Conservation (phyloP, 2,797 vertebrate genomes). For the Rhinatrema bivittatum region DNA sequence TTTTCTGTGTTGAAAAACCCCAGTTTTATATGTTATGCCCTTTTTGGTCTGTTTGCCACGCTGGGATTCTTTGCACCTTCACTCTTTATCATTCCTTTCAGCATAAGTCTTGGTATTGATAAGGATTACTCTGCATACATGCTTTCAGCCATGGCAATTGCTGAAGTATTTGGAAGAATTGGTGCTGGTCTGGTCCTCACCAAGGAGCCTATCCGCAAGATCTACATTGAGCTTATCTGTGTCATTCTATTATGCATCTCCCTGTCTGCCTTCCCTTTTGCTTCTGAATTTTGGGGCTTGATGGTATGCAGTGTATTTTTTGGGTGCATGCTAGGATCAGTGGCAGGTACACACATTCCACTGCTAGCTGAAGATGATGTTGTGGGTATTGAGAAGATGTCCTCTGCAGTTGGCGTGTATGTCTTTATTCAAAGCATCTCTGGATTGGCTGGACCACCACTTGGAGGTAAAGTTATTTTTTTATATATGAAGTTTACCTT, state of each 20-base stretch:
- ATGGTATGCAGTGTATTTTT: slow-evolving; percentile 76
- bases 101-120: slow-evolving; percentile 69
- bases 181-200: slow-evolving; percentile 74
- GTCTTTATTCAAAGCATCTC: slow-evolving; percentile 91
- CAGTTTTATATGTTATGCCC: slow-evolving; percentile 82
- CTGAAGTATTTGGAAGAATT: slow-evolving; percentile 80
- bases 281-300: slow-evolving; percentile 75
- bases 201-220: slow-evolving; percentile 61
- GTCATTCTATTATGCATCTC: slow-evolving; percentile 60
- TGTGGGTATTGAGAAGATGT: slow-evolving; percentile 84
- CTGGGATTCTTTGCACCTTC: slow-evolving; percentile 90
- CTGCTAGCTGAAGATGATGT: slow-evolving; percentile 90
- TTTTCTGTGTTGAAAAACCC: slow-evolving; percentile 78
- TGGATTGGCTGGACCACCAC: slow-evolving; percentile 86
- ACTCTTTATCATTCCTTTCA: slow-evolving; percentile 85
- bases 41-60: slow-evolving; percentile 91
- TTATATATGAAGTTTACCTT: rapidly evolving
- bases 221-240: slow-evolving; percentile 79
- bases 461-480: slow-evolving; percentile 70
- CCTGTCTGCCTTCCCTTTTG: slow-evolving; percentile 77
- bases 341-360: slow-evolving; percentile 83
- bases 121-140: slow-evolving; percentile 71
- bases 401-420: slow-evolving; percentile 86
- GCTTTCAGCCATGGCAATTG: slow-evolving; percentile 79
- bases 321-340: slow-evolving; percentile 82